Conservation (phyloP, 2,113 vertebrate genomes). For the Sinocyclocheilus anophthalmus region DNA sequence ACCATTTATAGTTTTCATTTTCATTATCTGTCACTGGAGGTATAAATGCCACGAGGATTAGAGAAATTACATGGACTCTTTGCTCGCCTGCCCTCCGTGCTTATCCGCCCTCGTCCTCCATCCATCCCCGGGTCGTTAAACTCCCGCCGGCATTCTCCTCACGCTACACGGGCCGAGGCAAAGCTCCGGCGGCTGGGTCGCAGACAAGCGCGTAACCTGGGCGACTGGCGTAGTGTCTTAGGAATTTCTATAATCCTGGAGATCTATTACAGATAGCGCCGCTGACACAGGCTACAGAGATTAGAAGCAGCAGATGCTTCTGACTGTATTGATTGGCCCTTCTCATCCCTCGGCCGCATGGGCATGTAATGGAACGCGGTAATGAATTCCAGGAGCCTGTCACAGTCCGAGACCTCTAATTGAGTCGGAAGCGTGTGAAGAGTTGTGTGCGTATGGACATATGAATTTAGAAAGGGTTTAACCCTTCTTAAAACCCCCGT, state of each 20-base stretch:
- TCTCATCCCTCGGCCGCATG: constrained; percentile 67
- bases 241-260: constrained; percentile 76
- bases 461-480: constrained; percentile 60
- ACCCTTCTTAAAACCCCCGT: constrained; percentile 53
- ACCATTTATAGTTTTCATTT: constrained; percentile 79
- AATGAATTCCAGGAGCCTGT: constrained; percentile 72
- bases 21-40: constrained; percentile 80
- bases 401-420: constrained; percentile 59
- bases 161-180: constrained; percentile 52
- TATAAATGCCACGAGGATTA: constrained; percentile 84
- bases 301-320: constrained; percentile 76
- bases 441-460: constrained; percentile 8
- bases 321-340: constrained; percentile 77
- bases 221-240: constrained; percentile 70
- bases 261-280: constrained; percentile 81
- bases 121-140: constrained; percentile 44
- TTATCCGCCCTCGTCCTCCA: constrained; percentile 64
- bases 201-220: constrained; percentile 24
- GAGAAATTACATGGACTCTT: constrained; percentile 81
- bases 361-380: constrained; percentile 61
- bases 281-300: constrained; percentile 77
- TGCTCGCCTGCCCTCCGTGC: constrained; percentile 66
- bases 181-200: constrained; percentile 3
- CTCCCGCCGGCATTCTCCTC: constrained; percentile 61
- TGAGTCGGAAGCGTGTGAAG: constrained; percentile 49